Evolutionary conservation across 1,140 invertebrate species (phyloP).

Genomic region (Drosophila pruinosa): DNA sequence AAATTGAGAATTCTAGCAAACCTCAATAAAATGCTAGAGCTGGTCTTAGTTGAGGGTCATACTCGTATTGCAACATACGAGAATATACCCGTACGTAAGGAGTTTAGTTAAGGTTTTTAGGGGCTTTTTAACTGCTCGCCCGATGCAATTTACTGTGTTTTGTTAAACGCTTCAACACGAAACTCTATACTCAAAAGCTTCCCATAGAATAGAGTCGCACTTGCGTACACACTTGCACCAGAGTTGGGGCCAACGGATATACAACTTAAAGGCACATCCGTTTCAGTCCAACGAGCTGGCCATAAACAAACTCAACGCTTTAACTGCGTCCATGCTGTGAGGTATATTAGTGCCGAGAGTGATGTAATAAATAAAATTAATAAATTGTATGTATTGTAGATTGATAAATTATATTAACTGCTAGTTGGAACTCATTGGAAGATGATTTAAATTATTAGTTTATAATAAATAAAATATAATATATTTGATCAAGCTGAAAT

Average conservation of each 20-base stretch:
- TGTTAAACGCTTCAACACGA: slow-evolving; percentile 78
- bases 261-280: slow-evolving; percentile 79
- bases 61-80: slow-evolving; percentile 9
- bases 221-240: slow-evolving; percentile 11
- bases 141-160: slow-evolving; percentile 77
- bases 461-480: too few relatives aligned
- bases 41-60: neutral
- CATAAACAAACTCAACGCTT: slow-evolving; percentile 73
- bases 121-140: slow-evolving; percentile 36
- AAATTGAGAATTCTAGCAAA: neutral
- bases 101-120: slow-evolving; percentile 11
- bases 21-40: slow-evolving; percentile 32
- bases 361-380: too few relatives aligned
- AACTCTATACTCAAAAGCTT: slow-evolving; percentile 64
- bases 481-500: too few relatives aligned
- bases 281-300: slow-evolving; percentile 53
- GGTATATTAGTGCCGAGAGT: neutral
- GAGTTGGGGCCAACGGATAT: slow-evolving; percentile 55
- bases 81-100: neutral
- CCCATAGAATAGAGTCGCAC: neutral
- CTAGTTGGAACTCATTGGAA: too few relatives aligned
- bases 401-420: too few relatives aligned
- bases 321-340: neutral
- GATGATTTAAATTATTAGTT: too few relatives aligned
- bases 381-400: too few relatives aligned